phyloP scores from a whole-genome alignment of 2,888 invertebrate species.

The Drosophila imparisetae region DNA sequence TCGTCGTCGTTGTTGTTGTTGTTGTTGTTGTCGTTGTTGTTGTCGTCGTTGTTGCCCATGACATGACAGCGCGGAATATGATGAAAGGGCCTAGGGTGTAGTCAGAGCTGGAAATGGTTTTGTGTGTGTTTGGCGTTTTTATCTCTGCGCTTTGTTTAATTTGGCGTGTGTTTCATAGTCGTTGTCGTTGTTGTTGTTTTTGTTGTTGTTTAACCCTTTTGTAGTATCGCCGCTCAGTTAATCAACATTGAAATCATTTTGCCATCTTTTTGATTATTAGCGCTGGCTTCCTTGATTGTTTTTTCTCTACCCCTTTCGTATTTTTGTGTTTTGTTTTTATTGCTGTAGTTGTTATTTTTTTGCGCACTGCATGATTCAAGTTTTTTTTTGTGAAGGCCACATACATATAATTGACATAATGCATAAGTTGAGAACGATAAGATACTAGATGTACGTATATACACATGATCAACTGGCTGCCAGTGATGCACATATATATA shows the following conservation, averaged over 20 bases:
- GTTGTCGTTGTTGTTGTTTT: constrained; percentile 35
- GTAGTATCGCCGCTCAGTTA: constrained; percentile 76
- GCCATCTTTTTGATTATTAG: constrained; percentile 79
- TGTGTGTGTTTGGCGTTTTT: constrained; percentile 52
- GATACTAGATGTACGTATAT: not conserved
- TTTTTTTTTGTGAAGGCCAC: constrained; percentile 55
- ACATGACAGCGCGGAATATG: constrained; percentile 82
- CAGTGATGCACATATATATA: not conserved
- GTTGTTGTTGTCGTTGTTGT: constrained; percentile 30
- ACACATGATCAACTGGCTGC: constrained; percentile 5
- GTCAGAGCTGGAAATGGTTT: constrained; percentile 48
- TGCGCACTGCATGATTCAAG: constrained; percentile 65
- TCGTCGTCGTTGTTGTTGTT: constrained; percentile 10
- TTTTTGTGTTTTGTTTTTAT: constrained; percentile 10
- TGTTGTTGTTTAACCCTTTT: constrained; percentile 66
- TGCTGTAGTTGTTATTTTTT: constrained; percentile 41
- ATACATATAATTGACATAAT: constrained; percentile 68
- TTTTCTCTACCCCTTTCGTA: constrained; percentile 7
- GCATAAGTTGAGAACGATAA: constrained; percentile 37
- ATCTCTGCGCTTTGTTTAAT: constrained; percentile 74
- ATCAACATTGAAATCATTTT: constrained; percentile 80
- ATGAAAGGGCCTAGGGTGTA: constrained; percentile 75
- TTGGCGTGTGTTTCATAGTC: constrained; percentile 66
- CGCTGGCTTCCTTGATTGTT: constrained; percentile 57
- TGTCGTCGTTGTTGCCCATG: constrained; percentile 61